phyloP scores from a whole-genome alignment of 2,113 vertebrate species.

The Cromileptes altivelis region DNA sequence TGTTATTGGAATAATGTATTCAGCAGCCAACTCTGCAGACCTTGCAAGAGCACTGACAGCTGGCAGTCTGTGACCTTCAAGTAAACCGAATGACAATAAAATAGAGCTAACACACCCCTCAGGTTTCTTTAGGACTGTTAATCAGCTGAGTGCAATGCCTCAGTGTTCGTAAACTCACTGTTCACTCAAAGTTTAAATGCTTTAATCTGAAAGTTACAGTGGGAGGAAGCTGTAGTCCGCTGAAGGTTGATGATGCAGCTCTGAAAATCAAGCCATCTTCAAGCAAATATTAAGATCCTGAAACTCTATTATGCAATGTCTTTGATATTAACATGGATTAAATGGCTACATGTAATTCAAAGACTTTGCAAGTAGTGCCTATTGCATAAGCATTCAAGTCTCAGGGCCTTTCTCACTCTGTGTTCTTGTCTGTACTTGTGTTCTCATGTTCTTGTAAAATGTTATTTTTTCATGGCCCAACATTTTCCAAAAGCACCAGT shows the following conservation, averaged over 20 bases:
- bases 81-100: neutral
- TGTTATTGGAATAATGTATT: neutral
- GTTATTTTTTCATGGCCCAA: no score
- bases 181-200: neutral
- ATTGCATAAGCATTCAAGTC: neutral
- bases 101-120: neutral
- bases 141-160: neutral
- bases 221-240: neutral
- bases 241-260: neutral
- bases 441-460: no score
- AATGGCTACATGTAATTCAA: neutral
- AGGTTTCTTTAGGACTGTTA: neutral
- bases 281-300: neutral
- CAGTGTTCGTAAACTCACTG: neutral
- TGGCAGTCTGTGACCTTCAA: constrained; percentile 9
- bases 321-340: neutral
- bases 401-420: no score
- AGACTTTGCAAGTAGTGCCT: neutral
- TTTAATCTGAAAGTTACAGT: neutral
- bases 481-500: no score
- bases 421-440: no score
- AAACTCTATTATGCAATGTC: neutral
- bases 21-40: neutral
- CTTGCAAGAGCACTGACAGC: neutral
- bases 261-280: neutral